phyloP scores from a whole-genome alignment of 2,797 vertebrate species.

The Chaetodon trifasciatus region DNA sequence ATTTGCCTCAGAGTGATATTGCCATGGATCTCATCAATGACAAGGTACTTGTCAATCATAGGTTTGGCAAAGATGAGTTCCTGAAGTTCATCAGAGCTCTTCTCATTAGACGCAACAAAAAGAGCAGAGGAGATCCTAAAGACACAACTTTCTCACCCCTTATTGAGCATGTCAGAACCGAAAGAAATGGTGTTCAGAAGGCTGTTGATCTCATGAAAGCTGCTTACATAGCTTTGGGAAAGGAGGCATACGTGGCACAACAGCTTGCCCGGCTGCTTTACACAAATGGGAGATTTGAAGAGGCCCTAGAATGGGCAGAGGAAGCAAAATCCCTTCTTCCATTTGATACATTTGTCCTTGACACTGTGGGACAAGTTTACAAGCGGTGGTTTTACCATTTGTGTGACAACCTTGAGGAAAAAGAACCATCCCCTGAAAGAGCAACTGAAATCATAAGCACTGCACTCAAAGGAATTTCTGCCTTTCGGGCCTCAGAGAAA shows the following conservation, averaged over 20 bases:
- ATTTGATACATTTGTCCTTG: neutral
- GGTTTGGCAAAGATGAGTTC: neutral
- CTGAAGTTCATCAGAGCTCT: neutral
- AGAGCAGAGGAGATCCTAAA: neutral
- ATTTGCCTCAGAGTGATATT: neutral
- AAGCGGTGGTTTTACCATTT: constrained; percentile 31
- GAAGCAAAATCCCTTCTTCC: neutral
- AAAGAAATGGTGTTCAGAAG: neutral
- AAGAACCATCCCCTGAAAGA: neutral
- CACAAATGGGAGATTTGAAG: neutral
- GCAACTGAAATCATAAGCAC: neutral
- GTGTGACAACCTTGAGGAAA: neutral
- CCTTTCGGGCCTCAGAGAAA: constrained; percentile 77
- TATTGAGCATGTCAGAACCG: neutral
- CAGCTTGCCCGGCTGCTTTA: neutral
- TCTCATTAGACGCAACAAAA: neutral
- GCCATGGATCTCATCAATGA: constrained; percentile 1
- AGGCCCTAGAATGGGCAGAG: neutral
- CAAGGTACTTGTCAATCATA: neutral
- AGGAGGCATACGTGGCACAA: neutral
- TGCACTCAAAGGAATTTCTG: constrained; percentile 16
- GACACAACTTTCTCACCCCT: neutral
- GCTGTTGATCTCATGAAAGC: neutral
- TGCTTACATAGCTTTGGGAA: constrained; percentile 4
- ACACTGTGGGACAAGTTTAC: constrained; percentile 78